A percentile compares a stretch with the other conserved stretches of the same genome.
phyloP scores from a whole-genome alignment of 1,140 invertebrate genomes.

The Lanistes nyassanus region DNA sequence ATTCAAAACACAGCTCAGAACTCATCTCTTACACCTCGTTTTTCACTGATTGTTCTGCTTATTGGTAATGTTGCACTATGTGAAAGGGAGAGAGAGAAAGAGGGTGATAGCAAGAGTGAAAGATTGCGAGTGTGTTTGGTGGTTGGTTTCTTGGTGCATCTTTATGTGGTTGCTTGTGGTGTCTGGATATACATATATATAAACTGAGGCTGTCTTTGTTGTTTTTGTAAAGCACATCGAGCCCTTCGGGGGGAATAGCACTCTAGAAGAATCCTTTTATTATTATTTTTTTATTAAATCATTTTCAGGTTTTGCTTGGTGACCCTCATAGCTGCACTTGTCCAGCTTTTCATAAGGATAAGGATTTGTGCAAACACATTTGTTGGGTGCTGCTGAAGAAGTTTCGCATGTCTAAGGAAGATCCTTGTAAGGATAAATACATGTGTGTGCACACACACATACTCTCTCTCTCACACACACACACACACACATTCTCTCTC shows the following conservation, averaged over 20 bases:
- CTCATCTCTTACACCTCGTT: too few species aligned
- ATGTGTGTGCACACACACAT: slow-evolving; percentile 7
- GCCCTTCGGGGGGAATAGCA: too few species aligned
- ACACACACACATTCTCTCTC: neutral
- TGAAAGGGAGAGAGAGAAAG: too few species aligned
- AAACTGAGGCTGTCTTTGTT: too few species aligned
- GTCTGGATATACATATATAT: neutral
- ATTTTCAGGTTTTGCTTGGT: slow-evolving; percentile 58
- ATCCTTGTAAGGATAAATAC: slow-evolving; percentile 56
- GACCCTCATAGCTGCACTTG: slow-evolving; percentile 65
- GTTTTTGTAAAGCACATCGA: too few species aligned
- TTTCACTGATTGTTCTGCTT: neutral
- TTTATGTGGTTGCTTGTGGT: too few species aligned
- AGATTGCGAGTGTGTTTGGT: too few species aligned
- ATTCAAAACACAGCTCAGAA: too few species aligned
- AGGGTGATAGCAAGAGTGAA: neutral
- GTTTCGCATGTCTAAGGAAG: slow-evolving; percentile 58
- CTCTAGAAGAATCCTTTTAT: too few species aligned
- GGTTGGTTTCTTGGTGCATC: too few species aligned
- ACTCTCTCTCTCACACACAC: slow-evolving; percentile 3
- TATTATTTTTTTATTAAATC: neutral
- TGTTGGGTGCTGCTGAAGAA: slow-evolving; percentile 66
- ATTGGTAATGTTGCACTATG: too few species aligned
- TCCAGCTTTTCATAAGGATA: slow-evolving; percentile 62
- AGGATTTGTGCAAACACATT: slow-evolving; percentile 66